Conservation (phyloP, 2,113 vertebrate species). For the Charina bottae region DNA sequence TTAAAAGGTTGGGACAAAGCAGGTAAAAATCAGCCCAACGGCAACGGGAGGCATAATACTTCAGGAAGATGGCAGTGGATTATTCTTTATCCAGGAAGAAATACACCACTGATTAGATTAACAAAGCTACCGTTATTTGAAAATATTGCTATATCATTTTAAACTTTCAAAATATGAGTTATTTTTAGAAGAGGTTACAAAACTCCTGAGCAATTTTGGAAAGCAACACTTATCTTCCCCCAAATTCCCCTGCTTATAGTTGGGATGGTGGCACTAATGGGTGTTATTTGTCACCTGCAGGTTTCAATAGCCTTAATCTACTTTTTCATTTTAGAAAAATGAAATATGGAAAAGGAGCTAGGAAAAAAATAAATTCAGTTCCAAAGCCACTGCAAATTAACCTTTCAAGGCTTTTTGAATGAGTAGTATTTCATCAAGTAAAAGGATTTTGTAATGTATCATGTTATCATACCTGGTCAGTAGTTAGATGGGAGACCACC, state of each 20-base stretch:
- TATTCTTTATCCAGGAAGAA: slow-evolving; percentile 41
- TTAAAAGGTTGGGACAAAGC: not conserved
- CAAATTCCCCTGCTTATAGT: not conserved
- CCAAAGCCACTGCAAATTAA: slow-evolving; percentile 24
- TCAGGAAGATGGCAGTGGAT: slow-evolving; percentile 5
- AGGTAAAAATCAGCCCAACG: not conserved
- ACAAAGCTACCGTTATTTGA: slow-evolving; percentile 31
- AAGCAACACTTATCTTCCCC: slow-evolving; percentile 45
- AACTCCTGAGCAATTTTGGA: slow-evolving; percentile 37
- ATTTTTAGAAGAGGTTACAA: slow-evolving; percentile 29
- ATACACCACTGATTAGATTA: slow-evolving; percentile 43
- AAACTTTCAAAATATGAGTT: slow-evolving; percentile 47
- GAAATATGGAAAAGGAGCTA: slow-evolving; percentile 32
- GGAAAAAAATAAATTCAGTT: slow-evolving; percentile 3
- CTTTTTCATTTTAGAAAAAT: not conserved
- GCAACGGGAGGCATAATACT: not conserved
- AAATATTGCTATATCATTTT: slow-evolving; percentile 24
- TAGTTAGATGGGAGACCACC: not conserved
- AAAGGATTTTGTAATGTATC: not conserved
- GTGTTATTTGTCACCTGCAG: slow-evolving; percentile 25
- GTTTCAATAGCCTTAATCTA: slow-evolving; percentile 7
- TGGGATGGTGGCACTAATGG: slow-evolving; percentile 18
- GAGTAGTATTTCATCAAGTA: not conserved
- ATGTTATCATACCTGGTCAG: not conserved
- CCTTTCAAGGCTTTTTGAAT: slow-evolving; percentile 29